Percentiles rank a stretch among this genome's conserved stretches.
Evolutionary conservation across 2,888 invertebrate genomes (phyloP).

Genomic region (Ormyrus rosae): DNA sequence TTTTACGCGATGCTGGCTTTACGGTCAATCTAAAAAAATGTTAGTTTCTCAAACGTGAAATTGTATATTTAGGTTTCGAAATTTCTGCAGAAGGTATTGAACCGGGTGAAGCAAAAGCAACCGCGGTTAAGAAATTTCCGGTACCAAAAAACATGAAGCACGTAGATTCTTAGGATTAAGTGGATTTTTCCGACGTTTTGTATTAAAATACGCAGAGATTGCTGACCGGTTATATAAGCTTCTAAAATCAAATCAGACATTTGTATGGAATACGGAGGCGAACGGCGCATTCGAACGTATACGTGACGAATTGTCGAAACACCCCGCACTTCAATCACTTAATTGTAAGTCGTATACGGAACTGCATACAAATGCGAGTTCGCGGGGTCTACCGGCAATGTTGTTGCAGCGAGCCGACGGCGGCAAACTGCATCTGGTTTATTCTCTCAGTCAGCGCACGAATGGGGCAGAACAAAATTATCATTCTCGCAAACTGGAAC

Average conservation of each 20-base stretch:
- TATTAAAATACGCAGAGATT: neutral
- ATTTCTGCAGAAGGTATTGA: neutral
- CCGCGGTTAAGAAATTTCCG: neutral
- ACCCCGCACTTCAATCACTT: neutral
- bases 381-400: slow-evolving; percentile 50
- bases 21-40: neutral
- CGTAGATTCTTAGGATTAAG: slow-evolving; percentile 16
- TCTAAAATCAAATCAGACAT: neutral
- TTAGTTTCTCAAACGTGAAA: neutral
- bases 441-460: slow-evolving; percentile 63
- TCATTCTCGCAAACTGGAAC: slow-evolving; percentile 62
- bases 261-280: neutral
- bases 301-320: neutral
- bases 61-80: neutral
- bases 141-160: slow-evolving; percentile 32
- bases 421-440: slow-evolving; percentile 32
- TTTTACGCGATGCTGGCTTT: neutral
- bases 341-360: slow-evolving; percentile 38
- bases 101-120: neutral
- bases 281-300: neutral
- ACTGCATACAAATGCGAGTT: slow-evolving; percentile 56
- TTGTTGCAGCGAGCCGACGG: slow-evolving; percentile 46
- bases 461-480: slow-evolving; percentile 55
- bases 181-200: no score
- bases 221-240: slow-evolving; percentile 18